Conservation (phyloP, 2,113 vertebrate species). For the Aldabrachelys gigantea region DNA sequence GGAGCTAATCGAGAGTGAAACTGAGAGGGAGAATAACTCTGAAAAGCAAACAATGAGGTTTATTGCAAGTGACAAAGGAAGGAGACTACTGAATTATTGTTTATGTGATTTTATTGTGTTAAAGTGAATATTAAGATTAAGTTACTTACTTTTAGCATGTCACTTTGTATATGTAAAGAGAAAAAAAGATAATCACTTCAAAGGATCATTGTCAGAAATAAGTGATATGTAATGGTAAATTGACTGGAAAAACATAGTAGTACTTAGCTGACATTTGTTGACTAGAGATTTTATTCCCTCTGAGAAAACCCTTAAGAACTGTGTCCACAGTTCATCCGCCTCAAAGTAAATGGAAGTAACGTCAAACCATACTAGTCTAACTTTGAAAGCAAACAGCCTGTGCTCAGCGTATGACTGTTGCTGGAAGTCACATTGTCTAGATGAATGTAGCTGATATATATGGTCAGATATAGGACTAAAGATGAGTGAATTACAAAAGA, state of each 20-base stretch:
- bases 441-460: neutral
- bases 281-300: neutral
- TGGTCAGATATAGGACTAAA: neutral
- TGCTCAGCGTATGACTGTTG: neutral
- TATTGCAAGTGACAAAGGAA: neutral
- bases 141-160: neutral
- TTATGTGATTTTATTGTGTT: neutral
- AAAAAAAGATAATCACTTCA: neutral
- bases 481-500: slow-evolving; percentile 21
- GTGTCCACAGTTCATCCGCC: neutral
- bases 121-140: neutral
- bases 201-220: slow-evolving; percentile 2
- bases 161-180: neutral
- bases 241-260: neutral
- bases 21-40: neutral
- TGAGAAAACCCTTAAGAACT: neutral
- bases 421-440: neutral
- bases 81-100: neutral
- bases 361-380: neutral
- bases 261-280: neutral
- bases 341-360: neutral
- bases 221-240: neutral
- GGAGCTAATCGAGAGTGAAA: neutral
- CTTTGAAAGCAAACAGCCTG: slow-evolving; percentile 6
- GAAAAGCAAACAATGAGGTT: slow-evolving; percentile 1